Percentiles rank a stretch among this genome's conserved stretches.
These are phyloP conservation scores for Dynastes tityus DNA, from an alignment of 2,888 invertebrate genomes.

Conservation along the genomic window DNA sequence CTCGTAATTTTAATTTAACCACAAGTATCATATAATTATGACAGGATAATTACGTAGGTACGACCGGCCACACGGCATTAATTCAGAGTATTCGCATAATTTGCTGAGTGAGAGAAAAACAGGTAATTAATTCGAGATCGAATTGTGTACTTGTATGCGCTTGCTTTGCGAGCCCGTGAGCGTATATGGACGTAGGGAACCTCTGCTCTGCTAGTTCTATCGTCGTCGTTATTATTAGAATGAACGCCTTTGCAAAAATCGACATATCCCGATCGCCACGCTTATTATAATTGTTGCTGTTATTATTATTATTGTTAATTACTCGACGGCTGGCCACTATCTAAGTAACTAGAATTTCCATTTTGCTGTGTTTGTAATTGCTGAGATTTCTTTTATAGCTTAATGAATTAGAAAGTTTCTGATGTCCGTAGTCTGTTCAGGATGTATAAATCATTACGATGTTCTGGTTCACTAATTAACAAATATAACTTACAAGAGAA, in stretches of 20 bases:
- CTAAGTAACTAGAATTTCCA: constrained; percentile 9
- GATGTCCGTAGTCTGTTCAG: constrained; percentile 7
- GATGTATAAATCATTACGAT: neutral
- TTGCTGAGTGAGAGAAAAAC: constrained; percentile 40
- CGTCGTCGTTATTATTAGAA: neutral
- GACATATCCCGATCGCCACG: constrained; percentile 4
- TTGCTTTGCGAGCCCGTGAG: neutral
- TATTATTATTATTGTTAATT: constrained; percentile 18
- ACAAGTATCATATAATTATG: constrained; percentile 50
- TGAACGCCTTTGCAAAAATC: neutral
- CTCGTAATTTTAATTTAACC: constrained; percentile 48
- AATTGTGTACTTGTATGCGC: constrained; percentile 6
- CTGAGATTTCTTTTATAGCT: constrained; percentile 13
- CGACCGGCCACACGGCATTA: constrained; percentile 37
- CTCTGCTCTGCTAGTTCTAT: neutral
- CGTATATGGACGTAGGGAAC: neutral
- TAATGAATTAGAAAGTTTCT: constrained; percentile 19
- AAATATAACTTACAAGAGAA: constrained; percentile 12
- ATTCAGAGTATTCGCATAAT: constrained; percentile 45
- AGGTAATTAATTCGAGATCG: constrained; percentile 44
- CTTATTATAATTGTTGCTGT: neutral
- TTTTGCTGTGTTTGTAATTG: constrained; percentile 9
- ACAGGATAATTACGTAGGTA: constrained; percentile 47
- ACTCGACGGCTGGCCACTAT: neutral
- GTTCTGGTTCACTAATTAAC: constrained; percentile 8